These are phyloP conservation scores for Andrena cerasifolii DNA, from an alignment of 1,140 invertebrate species.

Conservation along the genomic window DNA sequence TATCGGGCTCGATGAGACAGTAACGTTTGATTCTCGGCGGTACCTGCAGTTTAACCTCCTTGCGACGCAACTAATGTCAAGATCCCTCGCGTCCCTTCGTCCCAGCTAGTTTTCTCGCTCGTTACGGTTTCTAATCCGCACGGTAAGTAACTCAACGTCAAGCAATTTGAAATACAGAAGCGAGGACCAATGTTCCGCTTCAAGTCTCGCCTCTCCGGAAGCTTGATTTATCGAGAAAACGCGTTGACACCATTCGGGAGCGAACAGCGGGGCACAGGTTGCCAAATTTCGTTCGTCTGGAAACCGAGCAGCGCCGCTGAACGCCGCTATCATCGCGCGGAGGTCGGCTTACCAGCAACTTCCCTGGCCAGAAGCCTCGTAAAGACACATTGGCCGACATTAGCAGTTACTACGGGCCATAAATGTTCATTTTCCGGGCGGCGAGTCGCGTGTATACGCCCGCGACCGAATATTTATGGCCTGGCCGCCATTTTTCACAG, in stretches of 20 bases:
- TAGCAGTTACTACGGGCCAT: constrained; percentile 57
- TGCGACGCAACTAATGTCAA: no score
- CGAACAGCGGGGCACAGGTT: background rate
- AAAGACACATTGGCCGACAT: constrained; percentile 61
- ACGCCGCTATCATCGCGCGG: no score
- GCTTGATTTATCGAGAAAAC: no score
- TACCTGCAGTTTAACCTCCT: no score
- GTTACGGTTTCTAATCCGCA: constrained; percentile 35
- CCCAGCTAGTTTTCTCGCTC: constrained; percentile 30
- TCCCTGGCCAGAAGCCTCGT: constrained; percentile 30
- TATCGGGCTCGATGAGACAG: background rate
- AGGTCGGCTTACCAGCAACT: constrained; percentile 31
- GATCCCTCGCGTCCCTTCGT: constrained; percentile 29
- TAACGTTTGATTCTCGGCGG: background rate
- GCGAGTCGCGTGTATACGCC: constrained; percentile 12
- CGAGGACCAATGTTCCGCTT: background rate
- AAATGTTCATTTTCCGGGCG: constrained; percentile 63
- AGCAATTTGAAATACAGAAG: constrained; percentile 21
- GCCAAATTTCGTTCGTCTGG: background rate
- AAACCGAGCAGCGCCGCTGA: no score
- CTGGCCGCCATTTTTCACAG: constrained; percentile 52
- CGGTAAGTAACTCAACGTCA: constrained; percentile 61
- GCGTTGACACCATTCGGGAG: no score
- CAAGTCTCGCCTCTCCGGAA: no score
- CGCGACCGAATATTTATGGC: constrained; percentile 56